Base-by-base conservation (phyloP, 2,888 invertebrate species). In the Aporophyla lueneburgensis region DNA sequence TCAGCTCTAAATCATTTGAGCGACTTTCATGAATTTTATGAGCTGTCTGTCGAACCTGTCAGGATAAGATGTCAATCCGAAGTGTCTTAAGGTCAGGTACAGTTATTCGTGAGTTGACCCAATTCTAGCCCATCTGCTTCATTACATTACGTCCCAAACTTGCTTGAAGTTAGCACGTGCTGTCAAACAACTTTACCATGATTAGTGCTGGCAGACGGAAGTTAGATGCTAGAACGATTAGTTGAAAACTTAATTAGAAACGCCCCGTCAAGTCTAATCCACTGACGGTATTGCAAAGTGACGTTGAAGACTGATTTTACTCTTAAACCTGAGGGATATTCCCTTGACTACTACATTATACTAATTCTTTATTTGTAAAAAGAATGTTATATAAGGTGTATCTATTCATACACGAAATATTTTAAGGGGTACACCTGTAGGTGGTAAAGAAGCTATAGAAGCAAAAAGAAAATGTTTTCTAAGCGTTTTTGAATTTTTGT, bases 161-260 rank as follows among this genome's bases (percentile, higher is more conserved):
- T 61, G 56, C 46, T 40, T 62, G 71, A 74, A 79, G 56, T 71
- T 71, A 67, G 40, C 80, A 62, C 62, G 73, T 70, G 58, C 59
- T 65, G 72, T 51, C 78, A 59, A 78, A 75, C 56, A 73, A 68
- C 71, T 72, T 73, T 33, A 46, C 59, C 61, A 24, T 73, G 75
- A 85, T 85, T 71, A 85, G 80, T 77, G 65, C 58, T 82, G 67
- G 53, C 40, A 53, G 67, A 56, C 51, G 65, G 81, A 81, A 75
- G 70, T 78, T 74, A 71, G 66, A 43, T 33, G 62, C 63, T 76
- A 63, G 67, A 83, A 72, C 70, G 76, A 67, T 78, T 78, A 46
- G 58, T 65, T 66, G 61, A 59, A 69, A 83, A 81, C 67, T 78
- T 63, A 53, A 71, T 71, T 68, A 67, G 54, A 74, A 74, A 51